Conservation (phyloP, 2,888 invertebrate species). For the Hydraecia micacea region DNA sequence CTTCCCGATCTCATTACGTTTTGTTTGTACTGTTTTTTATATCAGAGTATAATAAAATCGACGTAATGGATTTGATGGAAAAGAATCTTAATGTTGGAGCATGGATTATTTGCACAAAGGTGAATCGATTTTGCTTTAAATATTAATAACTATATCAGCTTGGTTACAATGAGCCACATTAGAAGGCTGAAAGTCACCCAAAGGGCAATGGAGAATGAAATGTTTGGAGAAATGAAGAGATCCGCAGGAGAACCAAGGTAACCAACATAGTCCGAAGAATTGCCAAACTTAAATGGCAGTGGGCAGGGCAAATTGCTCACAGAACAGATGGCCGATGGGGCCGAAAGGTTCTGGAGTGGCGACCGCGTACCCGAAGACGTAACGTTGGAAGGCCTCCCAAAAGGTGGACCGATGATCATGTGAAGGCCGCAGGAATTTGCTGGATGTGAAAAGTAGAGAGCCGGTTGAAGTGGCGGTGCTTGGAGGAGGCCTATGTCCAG, state of each 20-base stretch:
- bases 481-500: not conserved
- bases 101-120: slow-evolving; percentile 4
- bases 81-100: slow-evolving; percentile 11
- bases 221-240: no score
- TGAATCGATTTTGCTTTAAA: not conserved
- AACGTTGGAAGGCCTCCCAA: no score
- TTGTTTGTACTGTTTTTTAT: slow-evolving; percentile 45
- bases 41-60: slow-evolving; percentile 34
- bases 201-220: not conserved
- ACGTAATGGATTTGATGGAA: slow-evolving; percentile 25
- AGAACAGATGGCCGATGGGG: not conserved
- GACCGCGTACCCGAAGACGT: no score
- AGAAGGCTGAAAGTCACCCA: not conserved
- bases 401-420: no score
- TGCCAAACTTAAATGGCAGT: not conserved
- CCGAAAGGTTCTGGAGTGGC: no score
- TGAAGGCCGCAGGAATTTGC: no score
- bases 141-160: not conserved
- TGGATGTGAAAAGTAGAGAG: no score
- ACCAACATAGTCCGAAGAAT: not conserved
- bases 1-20: slow-evolving; percentile 49
- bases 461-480: no score
- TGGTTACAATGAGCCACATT: not conserved
- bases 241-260: no score
- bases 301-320: no score